phyloP scores from a whole-genome alignment of 1,140 invertebrate genomes.

The Drosophila takahashii region DNA sequence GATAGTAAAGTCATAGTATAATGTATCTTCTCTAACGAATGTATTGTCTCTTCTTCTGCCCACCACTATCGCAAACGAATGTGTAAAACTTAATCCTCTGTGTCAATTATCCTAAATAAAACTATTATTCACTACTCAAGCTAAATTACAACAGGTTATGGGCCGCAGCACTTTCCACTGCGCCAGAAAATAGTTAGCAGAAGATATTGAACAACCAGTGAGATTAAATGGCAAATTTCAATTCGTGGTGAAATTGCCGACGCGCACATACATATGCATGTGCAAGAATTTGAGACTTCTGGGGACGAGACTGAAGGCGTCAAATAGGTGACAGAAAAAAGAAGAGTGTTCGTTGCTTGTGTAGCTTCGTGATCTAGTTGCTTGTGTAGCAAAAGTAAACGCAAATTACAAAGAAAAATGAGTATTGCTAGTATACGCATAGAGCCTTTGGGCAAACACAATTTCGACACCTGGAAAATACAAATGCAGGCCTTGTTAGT shows the following conservation, averaged over 20 bases:
- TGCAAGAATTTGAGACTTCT: constrained; percentile 1
- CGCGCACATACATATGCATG: constrained; percentile 3
- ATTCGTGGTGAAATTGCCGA: constrained; percentile 2
- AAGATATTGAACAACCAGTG: constrained; percentile 1
- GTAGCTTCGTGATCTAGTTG: constrained; percentile 3
- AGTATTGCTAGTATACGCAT: constrained; percentile 4
- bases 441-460: constrained; percentile 1
- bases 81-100: no score
- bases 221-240: constrained; percentile 1
- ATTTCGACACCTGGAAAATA: constrained; percentile 6
- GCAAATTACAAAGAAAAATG: constrained; percentile 1
- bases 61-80: no score
- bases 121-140: no score
- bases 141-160: constrained; percentile 4
- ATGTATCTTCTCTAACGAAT: no score
- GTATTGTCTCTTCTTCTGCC: no score
- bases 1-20: no score
- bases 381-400: constrained; percentile 6
- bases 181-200: constrained; percentile 10
- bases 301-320: not conserved
- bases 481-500: constrained; percentile 7
- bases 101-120: no score
- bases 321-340: not conserved
- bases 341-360: not conserved
- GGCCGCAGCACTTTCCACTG: constrained; percentile 10